These are phyloP conservation scores for Spheniscus humboldti DNA, from an alignment of 2,797 vertebrate genomes.

Conservation along the genomic window DNA sequence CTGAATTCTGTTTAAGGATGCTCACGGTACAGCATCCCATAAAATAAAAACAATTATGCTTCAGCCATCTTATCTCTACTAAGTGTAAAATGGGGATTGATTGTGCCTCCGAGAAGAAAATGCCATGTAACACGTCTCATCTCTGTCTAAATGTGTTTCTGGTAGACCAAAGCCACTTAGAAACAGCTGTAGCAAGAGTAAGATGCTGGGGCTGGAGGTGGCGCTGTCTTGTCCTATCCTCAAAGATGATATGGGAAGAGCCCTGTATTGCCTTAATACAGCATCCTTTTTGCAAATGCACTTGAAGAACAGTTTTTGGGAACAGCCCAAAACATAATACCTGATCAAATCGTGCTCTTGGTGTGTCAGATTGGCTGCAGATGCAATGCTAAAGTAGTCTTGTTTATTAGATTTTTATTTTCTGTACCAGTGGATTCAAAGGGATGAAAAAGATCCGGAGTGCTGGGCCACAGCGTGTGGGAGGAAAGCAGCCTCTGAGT, in stretches of 20 bases:
- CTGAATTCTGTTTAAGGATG: constrained; percentile 5
- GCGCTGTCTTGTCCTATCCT: not conserved
- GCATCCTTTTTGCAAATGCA: not conserved
- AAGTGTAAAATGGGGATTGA: constrained; percentile 7
- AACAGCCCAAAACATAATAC: not conserved
- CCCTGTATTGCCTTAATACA: not conserved
- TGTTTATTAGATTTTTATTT: not conserved
- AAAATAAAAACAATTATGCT: constrained; percentile 25
- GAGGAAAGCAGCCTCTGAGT: constrained; percentile 18
- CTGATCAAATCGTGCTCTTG: not conserved
- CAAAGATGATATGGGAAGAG: not conserved
- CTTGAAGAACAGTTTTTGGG: not conserved
- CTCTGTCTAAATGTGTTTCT: not conserved
- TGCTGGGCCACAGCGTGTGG: not conserved
- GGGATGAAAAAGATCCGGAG: not conserved
- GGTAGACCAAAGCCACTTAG: not conserved
- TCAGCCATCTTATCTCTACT: not conserved
- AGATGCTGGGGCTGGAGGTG: not conserved
- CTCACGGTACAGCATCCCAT: not conserved
- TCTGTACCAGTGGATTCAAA: not conserved
- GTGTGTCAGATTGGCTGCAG: not conserved
- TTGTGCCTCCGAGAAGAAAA: constrained; percentile 6
- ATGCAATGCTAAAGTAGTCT: not conserved
- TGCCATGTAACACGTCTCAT: not conserved
- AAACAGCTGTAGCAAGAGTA: not conserved